Percentiles rank a stretch among this genome's conserved stretches.
Evolutionary conservation across 2,797 vertebrate genomes (phyloP).

Genomic region (Apogon hyalosoma): DNA sequence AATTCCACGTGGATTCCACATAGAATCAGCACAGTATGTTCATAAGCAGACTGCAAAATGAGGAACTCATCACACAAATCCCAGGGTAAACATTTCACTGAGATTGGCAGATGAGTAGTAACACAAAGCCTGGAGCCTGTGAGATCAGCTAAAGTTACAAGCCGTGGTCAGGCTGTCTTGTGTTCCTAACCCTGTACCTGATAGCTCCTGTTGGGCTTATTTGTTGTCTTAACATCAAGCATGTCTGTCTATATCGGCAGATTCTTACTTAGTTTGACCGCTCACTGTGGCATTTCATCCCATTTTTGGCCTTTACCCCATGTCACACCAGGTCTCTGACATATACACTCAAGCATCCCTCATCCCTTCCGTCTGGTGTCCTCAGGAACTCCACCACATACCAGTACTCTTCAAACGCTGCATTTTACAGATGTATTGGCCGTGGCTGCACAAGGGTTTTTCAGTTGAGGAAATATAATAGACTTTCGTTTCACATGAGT

Average conservation of each 20-base stretch:
- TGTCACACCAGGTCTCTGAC: constrained; percentile 42
- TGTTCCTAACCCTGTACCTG: constrained; percentile 14
- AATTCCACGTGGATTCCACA: background rate
- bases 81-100: too few relatives aligned
- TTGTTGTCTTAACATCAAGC: constrained; percentile 40
- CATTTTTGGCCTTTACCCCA: constrained; percentile 36
- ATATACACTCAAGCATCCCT: constrained; percentile 36
- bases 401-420: constrained; percentile 61
- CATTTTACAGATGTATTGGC: constrained; percentile 77
- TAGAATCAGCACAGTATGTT: background rate
- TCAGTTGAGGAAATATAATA: constrained; percentile 71
- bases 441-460: constrained; percentile 43
- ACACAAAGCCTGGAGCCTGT: background rate
- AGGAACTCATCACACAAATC: background rate
- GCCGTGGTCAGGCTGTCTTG: background rate
- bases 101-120: background rate
- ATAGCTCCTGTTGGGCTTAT: constrained; percentile 28
- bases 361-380: constrained; percentile 51
- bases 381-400: constrained; percentile 58
- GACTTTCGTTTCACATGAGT: constrained; percentile 65
- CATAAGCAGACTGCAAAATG: background rate
- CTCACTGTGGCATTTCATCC: constrained; percentile 55
- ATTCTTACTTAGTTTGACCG: constrained; percentile 13
- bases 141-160: background rate
- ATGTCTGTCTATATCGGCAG: constrained; percentile 11